phyloP scores from a whole-genome alignment of 2,888 invertebrate genomes.

The Eupithecia abbreviata region DNA sequence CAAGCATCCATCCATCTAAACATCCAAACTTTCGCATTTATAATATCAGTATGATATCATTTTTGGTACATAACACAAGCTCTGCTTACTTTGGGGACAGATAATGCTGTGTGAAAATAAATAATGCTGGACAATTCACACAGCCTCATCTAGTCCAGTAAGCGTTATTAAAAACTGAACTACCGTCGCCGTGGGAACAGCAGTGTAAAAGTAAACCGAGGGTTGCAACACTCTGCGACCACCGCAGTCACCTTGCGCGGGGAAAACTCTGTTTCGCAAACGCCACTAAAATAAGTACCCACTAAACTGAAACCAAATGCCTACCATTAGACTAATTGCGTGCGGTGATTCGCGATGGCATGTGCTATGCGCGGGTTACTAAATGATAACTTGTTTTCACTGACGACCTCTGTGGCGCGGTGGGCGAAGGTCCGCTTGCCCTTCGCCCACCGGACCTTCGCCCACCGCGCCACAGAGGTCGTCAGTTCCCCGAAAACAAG shows the following conservation, averaged over 20 bases:
- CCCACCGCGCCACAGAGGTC: too few relatives aligned
- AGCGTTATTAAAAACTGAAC: background rate
- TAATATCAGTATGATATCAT: too few relatives aligned
- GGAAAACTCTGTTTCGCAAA: constrained; percentile 38
- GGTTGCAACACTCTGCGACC: constrained; percentile 35
- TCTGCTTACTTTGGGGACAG: too few relatives aligned
- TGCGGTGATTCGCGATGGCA: constrained; percentile 26
- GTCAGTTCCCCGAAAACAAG: too few relatives aligned
- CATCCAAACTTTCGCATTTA: too few relatives aligned
- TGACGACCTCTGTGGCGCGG: background rate
- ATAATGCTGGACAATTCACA: too few relatives aligned
- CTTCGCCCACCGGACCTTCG: too few relatives aligned
- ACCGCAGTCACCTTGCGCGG: constrained; percentile 46
- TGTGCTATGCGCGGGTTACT: constrained; percentile 10
- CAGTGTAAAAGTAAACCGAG: background rate
- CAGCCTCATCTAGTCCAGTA: background rate
- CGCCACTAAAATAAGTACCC: constrained; percentile 22
- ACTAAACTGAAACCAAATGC: constrained; percentile 35
- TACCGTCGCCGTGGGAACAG: constrained; percentile 11
- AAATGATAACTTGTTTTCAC: constrained; percentile 7
- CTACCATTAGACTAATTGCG: constrained; percentile 30
- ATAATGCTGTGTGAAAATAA: background rate
- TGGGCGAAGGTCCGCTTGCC: too few relatives aligned
- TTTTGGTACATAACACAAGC: background rate
- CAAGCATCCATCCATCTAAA: too few relatives aligned